A percentile compares a stretch with the other conserved stretches of the same genome.
phyloP scores from a whole-genome alignment of 2,797 vertebrate species.

The Rhabdophis nuchalis region DNA sequence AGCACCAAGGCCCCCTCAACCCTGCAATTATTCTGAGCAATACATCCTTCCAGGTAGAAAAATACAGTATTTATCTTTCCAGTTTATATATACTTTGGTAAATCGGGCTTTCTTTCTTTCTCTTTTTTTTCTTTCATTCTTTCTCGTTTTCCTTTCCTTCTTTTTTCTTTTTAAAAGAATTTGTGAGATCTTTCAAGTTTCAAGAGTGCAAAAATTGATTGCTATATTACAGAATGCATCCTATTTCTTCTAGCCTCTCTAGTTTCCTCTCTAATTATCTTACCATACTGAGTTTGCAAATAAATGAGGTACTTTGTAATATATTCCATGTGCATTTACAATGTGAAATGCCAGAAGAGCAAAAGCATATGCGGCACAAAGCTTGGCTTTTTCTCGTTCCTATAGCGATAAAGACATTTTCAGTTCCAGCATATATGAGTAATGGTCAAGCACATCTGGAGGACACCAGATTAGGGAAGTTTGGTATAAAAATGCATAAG shows the following conservation, averaged over 20 bases:
- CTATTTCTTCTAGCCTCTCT: background rate
- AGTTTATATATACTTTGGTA: background rate
- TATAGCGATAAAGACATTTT: background rate
- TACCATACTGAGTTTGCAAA: background rate
- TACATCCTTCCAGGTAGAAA: background rate
- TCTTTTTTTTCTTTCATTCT: background rate
- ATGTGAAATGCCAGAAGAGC: background rate
- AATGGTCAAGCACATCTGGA: background rate
- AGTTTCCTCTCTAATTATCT: background rate
- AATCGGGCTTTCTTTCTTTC: background rate
- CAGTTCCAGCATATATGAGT: background rate
- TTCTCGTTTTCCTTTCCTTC: background rate
- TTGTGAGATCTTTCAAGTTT: background rate
- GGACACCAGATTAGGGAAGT: background rate
- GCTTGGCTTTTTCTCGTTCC: conserved; percentile 41
- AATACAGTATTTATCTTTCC: background rate
- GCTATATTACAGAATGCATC: background rate
- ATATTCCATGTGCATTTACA: background rate
- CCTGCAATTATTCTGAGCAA: background rate
- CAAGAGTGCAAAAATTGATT: background rate
- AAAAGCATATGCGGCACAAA: conserved; percentile 36
- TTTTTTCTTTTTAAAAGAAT: background rate
- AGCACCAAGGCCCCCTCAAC: background rate
- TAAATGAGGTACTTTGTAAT: background rate
- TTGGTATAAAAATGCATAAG: background rate